Evolutionary conservation across 1,140 invertebrate genomes (phyloP), one percentile per base, ranked within the genome.

Genomic region (Drosophila melanica): DNA sequence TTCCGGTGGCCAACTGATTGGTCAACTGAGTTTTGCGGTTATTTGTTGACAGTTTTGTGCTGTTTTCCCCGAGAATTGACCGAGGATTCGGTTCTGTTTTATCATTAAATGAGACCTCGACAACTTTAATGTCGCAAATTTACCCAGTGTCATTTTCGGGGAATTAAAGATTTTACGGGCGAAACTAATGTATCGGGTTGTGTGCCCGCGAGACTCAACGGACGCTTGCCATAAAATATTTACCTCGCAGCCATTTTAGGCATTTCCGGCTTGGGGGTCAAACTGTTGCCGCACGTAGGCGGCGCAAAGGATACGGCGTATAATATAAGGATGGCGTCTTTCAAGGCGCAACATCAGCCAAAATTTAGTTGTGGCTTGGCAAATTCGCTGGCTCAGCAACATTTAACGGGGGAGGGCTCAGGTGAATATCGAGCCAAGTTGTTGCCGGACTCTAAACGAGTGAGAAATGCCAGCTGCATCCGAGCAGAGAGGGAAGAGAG

Each of bases 341-440:
- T 47, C 58, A 64, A 71, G 60, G 47, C 68, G 68, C 68, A 55
- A 44, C 60, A 71, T 71, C 60, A 71, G 68, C 60, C 68, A 48
- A 65, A 71, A 58, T 58, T 37, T 30, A 20, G 37, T 27, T 39
- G 41, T 47, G 53, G 55, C 63, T 14, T 50, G 57, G 35, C 33
- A 78, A 44, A 59, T 70, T 47, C 39, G 75, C 65, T 67, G 58
- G 9, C 66, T 74, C 74, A 81, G 79, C 78, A 69, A 65, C 63
- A 72, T 44, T 68, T 64, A 45, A 48, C 16, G n/a, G 35, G 27
- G 57, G 27, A 14, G 35, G 65, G n/a, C 18, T 39, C 44, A 71
- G 68, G 51, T 71, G 66, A 65, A 58, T 35, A 47, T 16, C 60
- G 48, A 45, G 47, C 39, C 20, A 39, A 30, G 33, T 35, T 39